Evolutionary conservation across 2,113 vertebrate genomes (phyloP), one percentile per base, ranked within the genome.

Genomic region (Planiliza haematocheilus): DNA sequence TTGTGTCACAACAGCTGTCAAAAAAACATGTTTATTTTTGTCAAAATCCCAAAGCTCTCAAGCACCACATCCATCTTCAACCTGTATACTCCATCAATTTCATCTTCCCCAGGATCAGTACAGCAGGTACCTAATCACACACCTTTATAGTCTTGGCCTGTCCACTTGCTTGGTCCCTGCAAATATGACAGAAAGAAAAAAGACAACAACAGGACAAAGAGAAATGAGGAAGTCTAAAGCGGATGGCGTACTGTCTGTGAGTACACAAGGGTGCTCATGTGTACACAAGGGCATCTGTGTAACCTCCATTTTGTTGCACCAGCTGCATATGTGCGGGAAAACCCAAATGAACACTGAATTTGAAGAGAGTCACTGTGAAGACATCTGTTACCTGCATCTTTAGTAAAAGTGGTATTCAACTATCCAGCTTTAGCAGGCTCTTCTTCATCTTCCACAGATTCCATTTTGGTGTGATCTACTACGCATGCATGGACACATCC

Each of bases 141-240:
- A 66, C 34, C 46, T 65, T 76, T 49, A 65, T 60, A 66, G 58
- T 56, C 36, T 65, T 58, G 77, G 52, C 58, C 48, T 77, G 63
- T 77, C 69, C 55, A 53, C 34, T 41, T 56, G 38, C 63, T 73
- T 61, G 93, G 92, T 93, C 68, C 48, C 76, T 0, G 7, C 53
- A 72, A 58, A 56, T 37, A 63, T 67, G 82, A 79, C 77, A 89
- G 85, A 50, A 38, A 50, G 17, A 74, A 63, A 43, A 45, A 37
- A 38, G 59, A 78, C 50, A 56, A 41, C 51, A 75, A 69, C 43
- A 20, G 82, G 85, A 87, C 81, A 71, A 84, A 77, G 91, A 77
- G 90, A 48, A 49, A 76, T 69, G 57, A 52, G 48, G 50, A 70
- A 11, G 48, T 74, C 16, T 38, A 24, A 12, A 58, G 49, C 39